These are phyloP conservation scores for Lepidiolamprologus cunningtoni DNA, from an alignment of 2,113 vertebrate species.

Conservation along the genomic window DNA sequence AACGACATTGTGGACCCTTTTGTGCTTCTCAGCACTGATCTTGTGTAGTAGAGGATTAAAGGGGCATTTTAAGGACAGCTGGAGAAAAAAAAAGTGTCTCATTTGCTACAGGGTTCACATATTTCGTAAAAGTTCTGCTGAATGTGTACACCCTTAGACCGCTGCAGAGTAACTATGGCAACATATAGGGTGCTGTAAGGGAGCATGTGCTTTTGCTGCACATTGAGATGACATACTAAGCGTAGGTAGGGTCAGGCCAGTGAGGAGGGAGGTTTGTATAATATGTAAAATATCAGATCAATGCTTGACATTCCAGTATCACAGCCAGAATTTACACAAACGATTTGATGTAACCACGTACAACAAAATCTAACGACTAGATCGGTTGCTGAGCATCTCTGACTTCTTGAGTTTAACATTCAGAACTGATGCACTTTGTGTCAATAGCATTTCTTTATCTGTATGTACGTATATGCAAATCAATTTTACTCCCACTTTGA, in stretches of 20 bases:
- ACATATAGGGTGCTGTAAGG: conserved; percentile 27
- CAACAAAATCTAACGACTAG: neutral
- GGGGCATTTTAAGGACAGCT: neutral
- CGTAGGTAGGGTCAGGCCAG: conserved; percentile 28
- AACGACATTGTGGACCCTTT: neutral
- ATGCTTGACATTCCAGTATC: neutral
- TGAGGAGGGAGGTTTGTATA: neutral
- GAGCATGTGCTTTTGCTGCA: conserved; percentile 7
- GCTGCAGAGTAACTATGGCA: conserved; percentile 51
- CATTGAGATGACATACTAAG: conserved; percentile 25
- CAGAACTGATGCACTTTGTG: conserved; percentile 10
- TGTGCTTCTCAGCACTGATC: neutral
- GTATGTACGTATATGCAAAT: neutral
- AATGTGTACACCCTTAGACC: neutral
- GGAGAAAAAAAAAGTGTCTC: neutral
- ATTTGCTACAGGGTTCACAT: neutral
- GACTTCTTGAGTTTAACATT: neutral
- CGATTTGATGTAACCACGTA: neutral
- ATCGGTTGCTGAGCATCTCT: neutral
- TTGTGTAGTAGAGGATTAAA: neutral
- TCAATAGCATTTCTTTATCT: neutral
- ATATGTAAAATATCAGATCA: neutral
- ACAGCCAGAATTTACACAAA: neutral
- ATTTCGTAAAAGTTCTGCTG: neutral
- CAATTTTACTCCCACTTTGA: neutral